Base-by-base conservation (phyloP, 2,888 invertebrate genomes). In the Lepidochrysops patricia region DNA sequence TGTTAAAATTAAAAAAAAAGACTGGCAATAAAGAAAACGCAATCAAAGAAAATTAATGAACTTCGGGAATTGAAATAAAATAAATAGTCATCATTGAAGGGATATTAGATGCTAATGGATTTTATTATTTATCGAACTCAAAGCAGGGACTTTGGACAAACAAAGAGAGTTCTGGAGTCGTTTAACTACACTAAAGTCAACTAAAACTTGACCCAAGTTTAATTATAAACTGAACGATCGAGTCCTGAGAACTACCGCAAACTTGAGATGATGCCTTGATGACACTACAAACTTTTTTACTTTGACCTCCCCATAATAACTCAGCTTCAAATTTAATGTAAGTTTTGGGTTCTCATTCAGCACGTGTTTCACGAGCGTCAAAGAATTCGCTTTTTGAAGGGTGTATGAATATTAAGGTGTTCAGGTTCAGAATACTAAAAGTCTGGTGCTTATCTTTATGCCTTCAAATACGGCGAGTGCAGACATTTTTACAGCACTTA, bases 181-280 rank as follows among this genome's bases (percentile, higher is more conserved):
- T 71, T 71, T 70, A 76, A 78, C 76, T 78, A 79, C 73, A 72
- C 67, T 72, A 72, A 77, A 80, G 82, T 81, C 79, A 76, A 76
- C 78, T 73, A 74, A 66, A 74, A 82, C 77, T 84, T 84, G 83
- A 82, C 79, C 82, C 70, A 72, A 83, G 76, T 84, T 87, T 87
- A 88, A 87, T 88, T 87, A 88, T 86, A 84, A 84, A 82, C 80
- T 79, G 78, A 77, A 74, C 71, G 81, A 78, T 77, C 75, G 77
- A 84, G 75, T 80, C 77, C 68, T 64, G 68, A 70, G 74, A 74
- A 82, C 83, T 81, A 80, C 81, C 79, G 71, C 66, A 67, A 80
- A 84, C 75, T 82, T 79, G 72, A 72, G 76, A 77, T 80, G 77
- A 75, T 72, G 74, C 67, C 54, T 54, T 54, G 54, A 54, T 54